phyloP scores from a whole-genome alignment of 2,113 vertebrate genomes.

The Okapia johnstoni region DNA sequence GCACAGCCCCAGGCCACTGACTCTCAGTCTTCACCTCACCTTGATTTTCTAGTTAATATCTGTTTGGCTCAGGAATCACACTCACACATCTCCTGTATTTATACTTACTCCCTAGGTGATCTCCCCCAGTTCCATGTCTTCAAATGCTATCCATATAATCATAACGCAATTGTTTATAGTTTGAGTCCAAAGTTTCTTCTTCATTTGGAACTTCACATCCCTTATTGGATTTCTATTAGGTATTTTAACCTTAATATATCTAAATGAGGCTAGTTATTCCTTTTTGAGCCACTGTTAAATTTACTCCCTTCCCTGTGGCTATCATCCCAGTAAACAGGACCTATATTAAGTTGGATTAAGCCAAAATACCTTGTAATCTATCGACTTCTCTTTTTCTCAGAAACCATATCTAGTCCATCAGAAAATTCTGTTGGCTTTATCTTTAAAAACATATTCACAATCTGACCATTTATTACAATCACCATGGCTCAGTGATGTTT shows the following conservation, averaged over 20 bases:
- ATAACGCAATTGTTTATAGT: neutral
- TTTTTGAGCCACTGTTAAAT: neutral
- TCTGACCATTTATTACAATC: neutral
- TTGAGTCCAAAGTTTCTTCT: neutral
- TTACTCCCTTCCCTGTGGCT: neutral
- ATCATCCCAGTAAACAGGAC: neutral
- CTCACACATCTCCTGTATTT: neutral
- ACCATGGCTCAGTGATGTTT: neutral
- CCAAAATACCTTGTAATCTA: neutral
- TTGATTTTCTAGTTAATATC: neutral
- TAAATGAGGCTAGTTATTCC: neutral
- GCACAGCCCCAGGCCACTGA: too few species aligned
- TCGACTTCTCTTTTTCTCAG: neutral
- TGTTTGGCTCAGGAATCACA: neutral
- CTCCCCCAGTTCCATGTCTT: neutral
- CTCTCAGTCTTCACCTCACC: neutral
- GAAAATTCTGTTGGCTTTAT: neutral
- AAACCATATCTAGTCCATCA: neutral
- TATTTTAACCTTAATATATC: neutral
- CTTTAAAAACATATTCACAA: neutral
- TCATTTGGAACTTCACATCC: neutral
- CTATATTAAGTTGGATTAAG: neutral
- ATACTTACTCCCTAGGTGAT: neutral
- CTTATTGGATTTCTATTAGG: neutral
- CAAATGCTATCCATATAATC: neutral